phyloP scores from a whole-genome alignment of 2,113 vertebrate species.

The Fulica atra region DNA sequence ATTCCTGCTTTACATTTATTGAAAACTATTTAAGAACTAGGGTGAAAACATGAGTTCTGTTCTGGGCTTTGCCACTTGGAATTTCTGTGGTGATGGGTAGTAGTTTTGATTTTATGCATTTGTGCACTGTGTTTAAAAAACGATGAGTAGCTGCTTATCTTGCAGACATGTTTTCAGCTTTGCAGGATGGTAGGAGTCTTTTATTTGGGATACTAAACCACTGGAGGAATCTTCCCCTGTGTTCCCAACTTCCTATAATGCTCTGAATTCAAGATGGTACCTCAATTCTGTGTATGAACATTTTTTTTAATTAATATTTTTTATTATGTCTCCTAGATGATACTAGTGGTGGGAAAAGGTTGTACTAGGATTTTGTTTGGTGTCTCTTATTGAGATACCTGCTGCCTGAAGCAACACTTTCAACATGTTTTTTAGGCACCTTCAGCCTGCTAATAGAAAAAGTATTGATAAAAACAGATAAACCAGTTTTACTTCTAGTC shows the following conservation, averaged over 20 bases:
- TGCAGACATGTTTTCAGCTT: neutral
- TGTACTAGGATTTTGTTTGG: neutral
- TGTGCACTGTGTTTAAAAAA: neutral
- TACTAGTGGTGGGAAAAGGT: neutral
- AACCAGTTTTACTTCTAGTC: too few relatives aligned
- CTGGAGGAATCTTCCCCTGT: neutral
- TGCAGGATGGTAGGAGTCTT: neutral
- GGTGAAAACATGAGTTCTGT: neutral
- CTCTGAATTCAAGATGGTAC: neutral
- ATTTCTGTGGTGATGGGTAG: neutral
- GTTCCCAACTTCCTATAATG: neutral
- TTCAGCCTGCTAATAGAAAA: neutral
- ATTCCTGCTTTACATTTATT: neutral
- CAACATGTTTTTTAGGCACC: neutral
- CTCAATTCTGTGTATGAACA: neutral
- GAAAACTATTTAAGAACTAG: neutral
- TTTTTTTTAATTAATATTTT: neutral
- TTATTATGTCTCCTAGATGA: neutral
- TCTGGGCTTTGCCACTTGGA: neutral
- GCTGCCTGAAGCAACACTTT: neutral
- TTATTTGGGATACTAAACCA: neutral
- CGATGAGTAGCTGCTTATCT: neutral
- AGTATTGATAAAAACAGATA: neutral
- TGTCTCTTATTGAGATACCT: neutral
- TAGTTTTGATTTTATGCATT: neutral